phyloP scores from a whole-genome alignment of 1,140 invertebrate genomes.

The Leptinotarsa lineolata region DNA sequence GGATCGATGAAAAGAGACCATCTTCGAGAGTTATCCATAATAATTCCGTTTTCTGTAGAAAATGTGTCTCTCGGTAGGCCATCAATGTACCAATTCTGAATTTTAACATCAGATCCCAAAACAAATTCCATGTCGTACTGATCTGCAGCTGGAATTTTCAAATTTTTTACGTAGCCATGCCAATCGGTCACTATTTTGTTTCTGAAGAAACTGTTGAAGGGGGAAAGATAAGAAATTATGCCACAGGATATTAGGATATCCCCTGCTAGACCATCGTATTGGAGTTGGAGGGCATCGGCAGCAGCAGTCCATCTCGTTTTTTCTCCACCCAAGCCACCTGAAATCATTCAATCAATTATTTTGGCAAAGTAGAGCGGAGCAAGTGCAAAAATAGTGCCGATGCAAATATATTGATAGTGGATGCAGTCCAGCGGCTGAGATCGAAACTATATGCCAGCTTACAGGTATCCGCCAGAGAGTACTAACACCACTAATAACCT shows the following conservation, averaged over 20 bases:
- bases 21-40: constrained; percentile 76
- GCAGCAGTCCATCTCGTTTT: constrained; percentile 82
- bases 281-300: constrained; percentile 73
- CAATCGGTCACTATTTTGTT: constrained; percentile 68
- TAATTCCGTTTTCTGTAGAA: constrained; percentile 85
- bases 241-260: constrained; percentile 88
- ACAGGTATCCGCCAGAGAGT: no score
- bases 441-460: no score
- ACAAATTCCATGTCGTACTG: constrained; percentile 74
- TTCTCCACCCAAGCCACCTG: constrained; percentile 84
- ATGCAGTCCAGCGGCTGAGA: no score
- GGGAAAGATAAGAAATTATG: constrained; percentile 87
- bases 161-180: constrained; percentile 67
- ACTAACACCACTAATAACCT: no score
- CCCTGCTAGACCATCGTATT: constrained; percentile 82
- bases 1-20: constrained; percentile 92
- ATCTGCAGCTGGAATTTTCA: constrained; percentile 78
- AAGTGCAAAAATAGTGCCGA: no score
- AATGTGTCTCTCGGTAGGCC: constrained; percentile 86
- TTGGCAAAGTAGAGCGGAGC: no score
- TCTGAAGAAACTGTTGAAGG: constrained; percentile 75
- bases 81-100: constrained; percentile 86
- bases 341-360: not conserved
- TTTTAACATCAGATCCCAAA: constrained; percentile 82
- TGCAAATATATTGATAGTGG: no score